Evolutionary conservation across 2,113 vertebrate species (phyloP).

Genomic region (Pleuronectes platessa): DNA sequence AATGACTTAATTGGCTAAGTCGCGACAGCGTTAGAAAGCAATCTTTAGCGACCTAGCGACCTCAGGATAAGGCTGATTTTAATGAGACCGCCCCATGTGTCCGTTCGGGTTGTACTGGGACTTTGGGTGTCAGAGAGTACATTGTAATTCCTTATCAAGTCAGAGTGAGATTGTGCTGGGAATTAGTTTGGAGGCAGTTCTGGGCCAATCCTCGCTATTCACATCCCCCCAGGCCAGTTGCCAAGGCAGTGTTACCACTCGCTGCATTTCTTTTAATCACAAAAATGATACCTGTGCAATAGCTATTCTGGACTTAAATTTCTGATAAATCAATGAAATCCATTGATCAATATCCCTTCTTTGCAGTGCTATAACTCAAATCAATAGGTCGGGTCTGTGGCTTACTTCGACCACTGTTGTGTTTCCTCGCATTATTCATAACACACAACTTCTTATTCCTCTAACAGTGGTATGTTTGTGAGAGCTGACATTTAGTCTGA

Average conservation of each 20-base stretch:
- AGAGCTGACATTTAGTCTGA: conserved; percentile 7
- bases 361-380: conserved; percentile 2
- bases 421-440: conserved; percentile 28
- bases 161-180: too few species aligned
- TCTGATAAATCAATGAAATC: neutral
- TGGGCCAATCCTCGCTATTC: conserved; percentile 9
- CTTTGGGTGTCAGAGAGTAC: conserved; percentile 5
- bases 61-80: conserved; percentile 12
- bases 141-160: neutral
- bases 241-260: conserved; percentile 1
- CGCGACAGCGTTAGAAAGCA: conserved; percentile 9
- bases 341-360: conserved; percentile 24
- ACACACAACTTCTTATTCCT: conserved; percentile 12
- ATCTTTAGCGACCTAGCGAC: conserved; percentile 34
- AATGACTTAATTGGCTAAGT: conserved; percentile 36
- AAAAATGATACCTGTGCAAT: neutral
- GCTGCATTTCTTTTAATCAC: neutral
- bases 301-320: neutral
- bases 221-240: conserved; percentile 18
- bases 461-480: neutral
- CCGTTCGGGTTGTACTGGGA: conserved; percentile 2
- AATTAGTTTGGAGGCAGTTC: neutral
- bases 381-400: conserved; percentile 11
- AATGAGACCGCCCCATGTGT: conserved; percentile 27
- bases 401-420: neutral